phyloP scores from a whole-genome alignment of 2,888 invertebrate genomes.

The Bombylius discolor region DNA sequence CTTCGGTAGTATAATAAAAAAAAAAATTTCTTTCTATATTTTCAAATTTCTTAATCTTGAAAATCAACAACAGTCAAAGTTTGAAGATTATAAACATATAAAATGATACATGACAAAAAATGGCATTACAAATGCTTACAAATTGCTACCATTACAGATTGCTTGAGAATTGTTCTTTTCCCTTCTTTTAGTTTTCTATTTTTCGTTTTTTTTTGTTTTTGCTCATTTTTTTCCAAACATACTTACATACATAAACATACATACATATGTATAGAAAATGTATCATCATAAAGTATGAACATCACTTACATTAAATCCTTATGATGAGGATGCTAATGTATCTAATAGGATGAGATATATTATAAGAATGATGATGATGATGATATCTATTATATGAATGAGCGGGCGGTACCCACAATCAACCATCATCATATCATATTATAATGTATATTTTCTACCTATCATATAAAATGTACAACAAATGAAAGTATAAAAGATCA shows the following conservation, averaged over 20 bases:
- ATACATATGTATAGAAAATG: neutral
- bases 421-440: neutral
- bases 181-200: neutral
- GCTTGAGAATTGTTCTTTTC: constrained; percentile 4
- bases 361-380: neutral
- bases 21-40: too few species aligned
- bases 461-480: constrained; percentile 11
- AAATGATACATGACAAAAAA: constrained; percentile 14
- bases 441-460: neutral
- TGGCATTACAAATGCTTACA: constrained; percentile 18
- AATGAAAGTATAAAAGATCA: constrained; percentile 14
- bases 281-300: neutral
- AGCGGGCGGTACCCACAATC: neutral
- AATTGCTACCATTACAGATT: constrained; percentile 19
- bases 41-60: neutral
- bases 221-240: neutral
- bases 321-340: neutral
- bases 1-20: too few species aligned
- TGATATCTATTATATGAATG: neutral
- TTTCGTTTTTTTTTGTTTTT: neutral
- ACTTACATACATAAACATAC: neutral
- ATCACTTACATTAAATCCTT: neutral
- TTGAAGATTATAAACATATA: too few species aligned
- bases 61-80: neutral
- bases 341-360: neutral